These are phyloP conservation scores for Neocrepidodera transversa DNA, from an alignment of 2,888 invertebrate genomes.

Conservation along the genomic window DNA sequence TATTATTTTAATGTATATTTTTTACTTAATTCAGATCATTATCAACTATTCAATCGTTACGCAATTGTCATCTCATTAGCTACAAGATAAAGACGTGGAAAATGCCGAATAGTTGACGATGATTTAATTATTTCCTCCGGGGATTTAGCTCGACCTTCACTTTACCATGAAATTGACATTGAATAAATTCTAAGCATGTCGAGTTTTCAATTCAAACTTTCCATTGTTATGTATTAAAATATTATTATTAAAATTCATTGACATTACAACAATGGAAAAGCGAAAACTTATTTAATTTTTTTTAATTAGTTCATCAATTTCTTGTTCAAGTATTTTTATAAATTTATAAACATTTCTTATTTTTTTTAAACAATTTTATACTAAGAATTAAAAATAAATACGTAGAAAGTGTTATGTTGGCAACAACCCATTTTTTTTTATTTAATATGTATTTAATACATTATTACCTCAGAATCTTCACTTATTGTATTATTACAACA, in stretches of 20 bases:
- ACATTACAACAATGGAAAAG: too few relatives aligned
- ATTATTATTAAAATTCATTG: too few relatives aligned
- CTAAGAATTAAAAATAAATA: too few relatives aligned
- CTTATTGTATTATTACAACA: constrained; percentile 1
- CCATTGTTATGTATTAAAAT: background rate
- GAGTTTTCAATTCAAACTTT: background rate
- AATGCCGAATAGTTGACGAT: background rate
- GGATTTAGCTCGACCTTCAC: background rate
- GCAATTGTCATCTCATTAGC: background rate
- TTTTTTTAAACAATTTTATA: too few relatives aligned
- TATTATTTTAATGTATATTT: too few relatives aligned
- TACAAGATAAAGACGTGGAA: background rate
- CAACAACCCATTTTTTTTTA: too few relatives aligned
- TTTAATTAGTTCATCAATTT: too few relatives aligned
- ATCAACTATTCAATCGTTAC: background rate
- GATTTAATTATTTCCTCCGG: constrained; percentile 4
- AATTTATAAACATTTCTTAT: too few relatives aligned
- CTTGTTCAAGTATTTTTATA: too few relatives aligned
- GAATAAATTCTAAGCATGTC: background rate
- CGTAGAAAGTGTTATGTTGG: too few relatives aligned
- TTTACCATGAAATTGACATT: constrained; percentile 15
- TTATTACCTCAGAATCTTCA: background rate
- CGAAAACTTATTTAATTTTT: background rate
- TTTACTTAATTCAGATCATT: background rate
- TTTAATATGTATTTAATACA: too few relatives aligned